These are phyloP conservation scores for Alaudala cheleensis DNA, from an alignment of 2,113 vertebrate genomes.

Conservation along the genomic window DNA sequence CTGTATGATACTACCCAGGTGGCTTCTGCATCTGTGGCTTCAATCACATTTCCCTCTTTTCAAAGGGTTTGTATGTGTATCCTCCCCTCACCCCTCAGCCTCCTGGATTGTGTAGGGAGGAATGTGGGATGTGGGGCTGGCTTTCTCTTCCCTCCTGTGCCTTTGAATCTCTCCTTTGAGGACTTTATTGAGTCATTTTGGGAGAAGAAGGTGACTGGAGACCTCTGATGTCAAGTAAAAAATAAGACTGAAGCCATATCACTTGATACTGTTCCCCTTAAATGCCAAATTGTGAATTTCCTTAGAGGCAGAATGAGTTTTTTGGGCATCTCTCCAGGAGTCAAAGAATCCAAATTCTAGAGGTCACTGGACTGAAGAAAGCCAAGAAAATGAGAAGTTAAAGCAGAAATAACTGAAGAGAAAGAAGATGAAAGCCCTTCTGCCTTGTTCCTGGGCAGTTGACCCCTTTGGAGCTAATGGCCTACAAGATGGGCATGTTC, in stretches of 20 bases:
- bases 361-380: constrained; percentile 44
- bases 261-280: constrained; percentile 50
- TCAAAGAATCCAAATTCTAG: constrained; percentile 45
- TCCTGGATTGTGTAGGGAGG: not conserved
- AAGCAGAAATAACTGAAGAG: not conserved
- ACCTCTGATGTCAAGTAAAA: constrained; percentile 48
- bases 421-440: not conserved
- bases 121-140: not conserved
- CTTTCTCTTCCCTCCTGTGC: not conserved
- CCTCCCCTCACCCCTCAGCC: not conserved
- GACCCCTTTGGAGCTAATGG: constrained; percentile 32
- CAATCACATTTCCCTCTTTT: not conserved
- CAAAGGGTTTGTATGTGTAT: not conserved
- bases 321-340: constrained; percentile 57
- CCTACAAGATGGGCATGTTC: not conserved
- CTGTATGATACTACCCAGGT: not conserved
- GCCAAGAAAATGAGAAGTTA: not conserved
- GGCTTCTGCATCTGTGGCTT: not conserved
- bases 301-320: constrained; percentile 40
- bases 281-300: constrained; percentile 63
- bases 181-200: not conserved
- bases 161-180: constrained; percentile 25
- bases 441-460: not conserved
- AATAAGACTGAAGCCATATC: constrained; percentile 14
- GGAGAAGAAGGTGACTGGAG: constrained; percentile 27